Evolutionary conservation across 2,888 invertebrate species (phyloP), one percentile per base, ranked within the genome.

Genomic region (Aphodius sticticus): DNA sequence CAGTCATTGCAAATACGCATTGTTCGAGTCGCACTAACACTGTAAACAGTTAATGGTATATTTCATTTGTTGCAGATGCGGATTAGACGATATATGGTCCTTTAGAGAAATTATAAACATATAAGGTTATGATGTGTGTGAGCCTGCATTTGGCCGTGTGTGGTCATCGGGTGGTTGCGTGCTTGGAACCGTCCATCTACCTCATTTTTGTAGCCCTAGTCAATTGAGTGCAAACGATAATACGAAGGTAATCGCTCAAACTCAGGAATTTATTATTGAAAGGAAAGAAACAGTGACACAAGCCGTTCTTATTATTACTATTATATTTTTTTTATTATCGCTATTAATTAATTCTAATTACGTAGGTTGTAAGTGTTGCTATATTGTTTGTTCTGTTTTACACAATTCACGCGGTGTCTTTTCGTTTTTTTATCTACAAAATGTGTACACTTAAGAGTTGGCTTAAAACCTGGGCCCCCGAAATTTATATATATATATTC

Each of bases 101-200:
- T 12, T 53, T 53, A 12, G 12, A 53, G 2, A 53, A 53, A 9
- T 53, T 53, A 53, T 53, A 78, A 76, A 26, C 36, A 15, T 77
- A 77, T 79, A 76, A 80, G 80, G 76, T 76, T 80, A 78, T 12
- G 26, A 26, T 26, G 26, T 26, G 53, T 53, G 53, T 53, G 53
- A 53, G 53, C 4, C 53, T 53, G 53, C 53, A 12, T 53, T 53
- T 5, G 76, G 35, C 26, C 53, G 76, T 76, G 53, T 74, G 74
- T 76, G 53, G 53, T 53, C 53, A 53, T 53, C 12, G 53, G 78
- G 81, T 78, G 81, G 81, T 78, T 81, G 79, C 78, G 81, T 81
- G 81, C 81, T 79, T 36, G 78, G 79, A 81, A 81, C 81, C 81
- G 81, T 81, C 81, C 81, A 79, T 79, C 81, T 81, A 81, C 81